Base-by-base conservation (phyloP, 2,888 invertebrate species). In the Lasioglossum calceatum region DNA sequence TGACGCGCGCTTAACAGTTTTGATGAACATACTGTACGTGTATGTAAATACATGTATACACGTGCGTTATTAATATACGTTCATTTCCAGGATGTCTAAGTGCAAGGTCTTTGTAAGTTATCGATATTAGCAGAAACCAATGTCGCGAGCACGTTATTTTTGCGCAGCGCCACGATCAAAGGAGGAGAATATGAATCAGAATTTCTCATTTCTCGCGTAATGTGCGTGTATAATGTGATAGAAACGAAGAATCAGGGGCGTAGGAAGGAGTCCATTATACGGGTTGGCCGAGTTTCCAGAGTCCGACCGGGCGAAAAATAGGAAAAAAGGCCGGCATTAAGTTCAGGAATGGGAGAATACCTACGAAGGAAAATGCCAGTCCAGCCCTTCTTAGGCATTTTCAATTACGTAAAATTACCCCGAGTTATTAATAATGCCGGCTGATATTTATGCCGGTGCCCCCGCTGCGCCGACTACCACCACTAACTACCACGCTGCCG, bases 391-490 rank as follows among this genome's bases (percentile, higher is more conserved):
- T 91, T 92, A 89, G 92, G 89, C 84, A 92, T 91, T 93, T 93
- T 92, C 93, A 93, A 93, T 93, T 92, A 93, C 91, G 92, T 87
- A 77, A 91, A 93, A 93, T 93, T 92, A 93, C 92, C 89, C 85
- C 67, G 83, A 79, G 89, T 90, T 92, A 93, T 93, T 93, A 93
- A 93, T 93, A 93, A 92, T 91, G 89, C 89, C 72, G 83, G 89
- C 84, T 90, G 90, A 92, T 92, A 92, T 93, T 92, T 92, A 92
- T 89, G 89, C 84, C 90, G 86, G 70, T 23, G 10, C 36, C 70
- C 67, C 36, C 27, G 64, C 36, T 44, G 71, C n/a, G n/a, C 10
- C n/a, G 76, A 72, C 73, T 79, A 85, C 77, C 84, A 2, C 61
- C 61, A 16, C 61, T 32, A 16, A 64, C n/a, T 44, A 72, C 74